Evolutionary conservation across 2,888 invertebrate species (phyloP).

Genomic region (Candidula unifasciata): DNA sequence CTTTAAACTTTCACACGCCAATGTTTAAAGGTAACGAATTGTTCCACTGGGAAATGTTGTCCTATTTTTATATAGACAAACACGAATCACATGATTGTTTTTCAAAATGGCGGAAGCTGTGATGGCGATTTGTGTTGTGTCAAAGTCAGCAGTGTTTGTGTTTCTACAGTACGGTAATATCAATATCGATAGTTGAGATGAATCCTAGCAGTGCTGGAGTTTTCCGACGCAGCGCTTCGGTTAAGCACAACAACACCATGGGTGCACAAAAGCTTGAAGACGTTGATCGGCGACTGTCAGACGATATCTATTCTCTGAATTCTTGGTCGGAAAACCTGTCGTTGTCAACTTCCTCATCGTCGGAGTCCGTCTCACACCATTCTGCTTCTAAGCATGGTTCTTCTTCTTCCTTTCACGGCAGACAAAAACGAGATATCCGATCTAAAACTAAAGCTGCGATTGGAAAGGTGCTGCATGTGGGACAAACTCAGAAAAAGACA

Average conservation of each 20-base stretch:
- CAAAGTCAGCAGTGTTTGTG: not conserved
- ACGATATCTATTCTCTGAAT: conserved; percentile 42
- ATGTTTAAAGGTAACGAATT: too few species aligned
- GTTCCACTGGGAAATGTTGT: too few species aligned
- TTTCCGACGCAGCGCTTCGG: not conserved
- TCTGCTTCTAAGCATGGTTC: not conserved
- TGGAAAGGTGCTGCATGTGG: not conserved
- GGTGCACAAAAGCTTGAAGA: conserved; percentile 3
- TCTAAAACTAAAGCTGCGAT: conserved; percentile 4
- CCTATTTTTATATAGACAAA: not conserved
- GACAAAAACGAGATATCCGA: not conserved
- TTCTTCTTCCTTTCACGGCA: conserved; percentile 3
- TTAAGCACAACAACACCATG: not conserved
- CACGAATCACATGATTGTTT: conserved; percentile 46
- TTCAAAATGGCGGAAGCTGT: conserved; percentile 46
- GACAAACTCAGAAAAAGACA: not conserved
- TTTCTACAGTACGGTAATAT: not conserved
- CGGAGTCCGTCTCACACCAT: conserved; percentile 15
- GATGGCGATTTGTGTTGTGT: not conserved
- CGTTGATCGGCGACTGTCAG: not conserved
- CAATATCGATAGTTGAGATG: conserved; percentile 43
- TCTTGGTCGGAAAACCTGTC: conserved; percentile 40
- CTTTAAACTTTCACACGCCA: too few species aligned
- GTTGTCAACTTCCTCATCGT: conserved; percentile 1
- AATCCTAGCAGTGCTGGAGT: not conserved